Conservation (phyloP, 2,888 invertebrate genomes). For the Fissipunctia ypsillon region DNA sequence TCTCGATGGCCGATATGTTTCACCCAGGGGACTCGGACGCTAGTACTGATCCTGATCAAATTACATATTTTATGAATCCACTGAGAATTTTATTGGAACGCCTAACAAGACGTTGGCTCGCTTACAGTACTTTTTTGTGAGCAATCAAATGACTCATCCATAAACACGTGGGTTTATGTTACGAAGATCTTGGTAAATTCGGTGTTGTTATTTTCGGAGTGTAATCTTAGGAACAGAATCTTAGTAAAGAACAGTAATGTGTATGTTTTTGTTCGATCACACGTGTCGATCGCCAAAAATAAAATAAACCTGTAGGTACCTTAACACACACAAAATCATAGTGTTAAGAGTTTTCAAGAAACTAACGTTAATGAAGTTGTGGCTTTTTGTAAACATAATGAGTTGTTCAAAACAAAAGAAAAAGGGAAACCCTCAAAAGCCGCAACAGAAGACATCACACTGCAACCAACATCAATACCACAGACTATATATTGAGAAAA, state of each 20-base stretch:
- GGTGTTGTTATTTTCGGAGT: conserved; percentile 18
- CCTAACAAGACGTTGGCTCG: conserved; percentile 71
- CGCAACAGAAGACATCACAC: conserved; percentile 31
- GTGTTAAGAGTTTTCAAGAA: conserved; percentile 8
- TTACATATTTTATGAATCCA: conserved; percentile 80
- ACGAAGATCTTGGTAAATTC: conserved; percentile 3
- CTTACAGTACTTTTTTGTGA: conserved; percentile 52
- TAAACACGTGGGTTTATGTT: conserved; percentile 52
- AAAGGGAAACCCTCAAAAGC: conserved; percentile 10
- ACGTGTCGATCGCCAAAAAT: background rate
- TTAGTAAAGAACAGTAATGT: background rate
- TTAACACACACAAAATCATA: background rate
- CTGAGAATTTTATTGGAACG: conserved; percentile 70
- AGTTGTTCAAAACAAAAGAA: conserved; percentile 27
- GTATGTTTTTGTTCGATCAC: background rate
- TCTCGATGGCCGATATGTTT: conserved; percentile 63
- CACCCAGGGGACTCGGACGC: conserved; percentile 68
- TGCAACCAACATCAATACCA: conserved; percentile 29
- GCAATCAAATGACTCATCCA: conserved; percentile 61
- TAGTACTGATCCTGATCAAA: conserved; percentile 76
- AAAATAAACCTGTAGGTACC: background rate
- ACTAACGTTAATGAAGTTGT: conserved; percentile 25
- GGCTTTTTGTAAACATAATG: conserved; percentile 4
- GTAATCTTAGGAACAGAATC: background rate
- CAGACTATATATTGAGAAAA: conserved; percentile 28